phyloP scores from a whole-genome alignment of 2,797 vertebrate species.

The Acestrorhynchus altus region DNA sequence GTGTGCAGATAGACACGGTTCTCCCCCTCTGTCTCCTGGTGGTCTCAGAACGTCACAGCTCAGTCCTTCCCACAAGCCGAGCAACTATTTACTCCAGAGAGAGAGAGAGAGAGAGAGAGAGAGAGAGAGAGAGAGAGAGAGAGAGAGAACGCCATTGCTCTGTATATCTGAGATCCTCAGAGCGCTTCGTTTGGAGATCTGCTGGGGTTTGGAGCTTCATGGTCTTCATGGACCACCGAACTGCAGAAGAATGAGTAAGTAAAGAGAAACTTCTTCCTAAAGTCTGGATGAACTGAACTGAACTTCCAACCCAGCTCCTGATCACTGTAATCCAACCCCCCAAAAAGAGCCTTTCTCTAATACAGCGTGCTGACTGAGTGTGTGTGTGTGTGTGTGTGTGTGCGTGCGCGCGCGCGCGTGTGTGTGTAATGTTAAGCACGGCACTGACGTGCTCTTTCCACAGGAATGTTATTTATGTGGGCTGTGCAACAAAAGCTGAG shows the following conservation, averaged over 20 bases:
- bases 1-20: slow-evolving; percentile 22
- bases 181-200: background rate
- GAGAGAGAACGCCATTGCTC: background rate
- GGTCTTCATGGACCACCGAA: background rate
- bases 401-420: background rate
- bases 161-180: background rate
- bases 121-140: background rate
- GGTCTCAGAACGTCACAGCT: slow-evolving; percentile 61
- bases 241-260: background rate
- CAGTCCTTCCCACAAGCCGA: slow-evolving; percentile 64
- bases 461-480: slow-evolving; percentile 22
- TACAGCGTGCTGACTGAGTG: background rate
- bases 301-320: slow-evolving; percentile 51
- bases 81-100: slow-evolving; percentile 17
- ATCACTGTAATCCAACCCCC: background rate
- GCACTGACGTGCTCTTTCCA: background rate
- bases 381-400: background rate
- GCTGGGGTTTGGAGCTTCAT: background rate
- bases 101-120: background rate
- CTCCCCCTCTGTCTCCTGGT: slow-evolving; percentile 19
- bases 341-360: background rate
- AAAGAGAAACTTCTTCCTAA: slow-evolving; percentile 41
- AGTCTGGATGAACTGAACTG: slow-evolving; percentile 35
- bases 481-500: background rate
- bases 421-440: background rate